Conservation (phyloP, 1,140 invertebrate genomes). For the Ectropis grisescens region DNA sequence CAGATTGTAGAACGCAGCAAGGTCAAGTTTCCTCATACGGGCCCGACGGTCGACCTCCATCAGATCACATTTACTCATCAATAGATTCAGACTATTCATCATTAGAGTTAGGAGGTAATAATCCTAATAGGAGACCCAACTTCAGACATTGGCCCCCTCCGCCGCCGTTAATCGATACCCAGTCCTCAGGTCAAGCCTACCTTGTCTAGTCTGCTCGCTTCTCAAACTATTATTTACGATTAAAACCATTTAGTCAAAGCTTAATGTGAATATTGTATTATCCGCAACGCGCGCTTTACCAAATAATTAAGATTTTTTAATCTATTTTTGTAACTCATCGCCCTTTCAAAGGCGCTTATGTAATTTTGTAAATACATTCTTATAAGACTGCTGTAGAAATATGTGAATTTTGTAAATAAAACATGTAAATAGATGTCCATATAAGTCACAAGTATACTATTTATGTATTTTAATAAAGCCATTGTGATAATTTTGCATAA, state of each 20-base stretch:
- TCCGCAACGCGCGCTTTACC: conserved; percentile 57
- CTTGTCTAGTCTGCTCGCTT: conserved; percentile 59
- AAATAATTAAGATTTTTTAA: conserved; percentile 62
- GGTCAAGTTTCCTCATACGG: conserved; percentile 42
- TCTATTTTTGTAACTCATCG: conserved; percentile 67
- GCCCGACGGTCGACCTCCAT: conserved; percentile 75
- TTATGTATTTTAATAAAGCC: conserved; percentile 70
- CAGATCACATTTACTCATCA: conserved; percentile 89
- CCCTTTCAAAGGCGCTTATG: conserved; percentile 54
- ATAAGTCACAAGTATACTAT: conserved; percentile 69
- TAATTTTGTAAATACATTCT: conserved; percentile 66
- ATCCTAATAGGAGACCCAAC: conserved; percentile 48
- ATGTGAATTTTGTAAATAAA: conserved; percentile 65
- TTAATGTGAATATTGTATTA: conserved; percentile 62
- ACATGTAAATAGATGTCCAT: conserved; percentile 65
- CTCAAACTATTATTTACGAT: conserved; percentile 34
- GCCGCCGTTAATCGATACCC: conserved; percentile 53
- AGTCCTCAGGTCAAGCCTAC: conserved; percentile 58
- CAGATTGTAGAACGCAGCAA: conserved; percentile 46
- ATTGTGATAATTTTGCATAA: conserved; percentile 69
- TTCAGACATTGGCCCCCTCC: conserved; percentile 59
- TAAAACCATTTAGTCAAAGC: conserved; percentile 51
- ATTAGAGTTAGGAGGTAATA: conserved; percentile 57
- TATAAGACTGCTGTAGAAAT: conserved; percentile 68
- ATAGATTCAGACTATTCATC: conserved; percentile 86